These are phyloP conservation scores for Luscinia megarhynchos DNA, from an alignment of 2,797 vertebrate species.

Conservation along the genomic window DNA sequence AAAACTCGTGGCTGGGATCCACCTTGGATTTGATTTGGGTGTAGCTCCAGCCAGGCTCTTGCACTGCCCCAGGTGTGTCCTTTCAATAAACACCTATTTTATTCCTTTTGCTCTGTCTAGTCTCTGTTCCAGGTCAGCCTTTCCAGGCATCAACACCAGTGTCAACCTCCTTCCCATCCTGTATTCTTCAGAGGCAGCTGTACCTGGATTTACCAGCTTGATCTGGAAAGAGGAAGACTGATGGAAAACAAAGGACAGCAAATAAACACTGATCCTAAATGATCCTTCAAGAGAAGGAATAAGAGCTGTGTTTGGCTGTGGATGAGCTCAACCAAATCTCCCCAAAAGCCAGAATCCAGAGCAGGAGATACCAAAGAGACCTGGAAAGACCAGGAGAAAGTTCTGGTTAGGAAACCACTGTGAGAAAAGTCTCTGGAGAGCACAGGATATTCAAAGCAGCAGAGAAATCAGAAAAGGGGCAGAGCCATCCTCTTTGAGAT, in stretches of 20 bases:
- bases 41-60: too few relatives aligned
- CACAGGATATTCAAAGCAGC: not conserved
- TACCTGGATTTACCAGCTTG: not conserved
- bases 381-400: not conserved
- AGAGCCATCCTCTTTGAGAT: not conserved
- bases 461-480: not conserved
- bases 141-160: not conserved
- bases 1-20: too few relatives aligned
- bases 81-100: too few relatives aligned
- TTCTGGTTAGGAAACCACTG: not conserved
- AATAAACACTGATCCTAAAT: not conserved
- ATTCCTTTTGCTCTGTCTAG: too few relatives aligned
- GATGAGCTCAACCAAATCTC: not conserved
- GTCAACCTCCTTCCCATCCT: not conserved
- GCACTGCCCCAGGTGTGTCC: too few relatives aligned
- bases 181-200: not conserved
- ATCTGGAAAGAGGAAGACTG: not conserved
- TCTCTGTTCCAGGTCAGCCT: too few relatives aligned
- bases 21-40: too few relatives aligned
- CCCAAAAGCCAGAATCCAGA: not conserved
- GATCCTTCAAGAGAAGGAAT: not conserved
- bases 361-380: not conserved
- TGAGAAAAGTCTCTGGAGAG: not conserved
- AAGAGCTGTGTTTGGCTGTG: not conserved
- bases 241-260: not conserved